Conservation (phyloP, 2,797 vertebrate genomes). For the Jordanella pulchra region DNA sequence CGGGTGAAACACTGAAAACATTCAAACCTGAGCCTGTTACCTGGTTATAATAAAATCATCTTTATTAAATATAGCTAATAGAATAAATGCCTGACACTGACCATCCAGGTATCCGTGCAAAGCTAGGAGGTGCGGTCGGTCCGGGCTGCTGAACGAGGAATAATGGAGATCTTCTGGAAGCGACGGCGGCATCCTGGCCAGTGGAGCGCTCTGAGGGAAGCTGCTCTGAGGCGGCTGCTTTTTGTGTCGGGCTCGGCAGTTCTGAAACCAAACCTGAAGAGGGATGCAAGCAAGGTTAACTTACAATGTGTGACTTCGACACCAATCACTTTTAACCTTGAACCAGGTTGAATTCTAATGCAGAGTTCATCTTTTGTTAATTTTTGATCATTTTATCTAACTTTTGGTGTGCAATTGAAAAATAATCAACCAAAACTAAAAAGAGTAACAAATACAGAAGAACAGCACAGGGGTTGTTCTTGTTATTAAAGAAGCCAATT, state of each 20-base stretch:
- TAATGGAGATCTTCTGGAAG: slow-evolving; percentile 94
- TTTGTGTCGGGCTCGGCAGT: slow-evolving; percentile 98
- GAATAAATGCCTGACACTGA: slow-evolving; percentile 71
- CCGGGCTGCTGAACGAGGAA: slow-evolving; percentile 93
- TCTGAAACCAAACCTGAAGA: slow-evolving; percentile 98
- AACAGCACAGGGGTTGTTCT: not conserved
- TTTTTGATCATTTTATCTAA: not conserved
- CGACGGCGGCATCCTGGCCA: slow-evolving; percentile 91
- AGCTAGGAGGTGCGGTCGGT: slow-evolving; percentile 93
- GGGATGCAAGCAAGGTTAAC: slow-evolving; percentile 40
- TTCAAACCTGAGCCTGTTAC: not conserved
- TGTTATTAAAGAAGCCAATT: not conserved
- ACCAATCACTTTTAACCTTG: not conserved
- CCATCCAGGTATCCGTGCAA: slow-evolving; percentile 97
- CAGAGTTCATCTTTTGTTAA: not conserved
- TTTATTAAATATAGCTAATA: not conserved
- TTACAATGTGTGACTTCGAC: not conserved
- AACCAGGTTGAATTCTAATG: not conserved
- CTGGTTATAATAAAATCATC: not conserved
- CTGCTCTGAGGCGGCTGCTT: slow-evolving; percentile 94
- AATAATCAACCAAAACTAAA: not conserved
- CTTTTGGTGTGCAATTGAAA: not conserved
- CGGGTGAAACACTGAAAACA: not conserved
- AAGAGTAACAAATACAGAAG: not conserved
- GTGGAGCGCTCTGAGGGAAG: slow-evolving; percentile 86